Evolutionary conservation across 2,888 invertebrate genomes (phyloP), one percentile per base, ranked within the genome.

Genomic region (Harpagoxenus sublaevis): DNA sequence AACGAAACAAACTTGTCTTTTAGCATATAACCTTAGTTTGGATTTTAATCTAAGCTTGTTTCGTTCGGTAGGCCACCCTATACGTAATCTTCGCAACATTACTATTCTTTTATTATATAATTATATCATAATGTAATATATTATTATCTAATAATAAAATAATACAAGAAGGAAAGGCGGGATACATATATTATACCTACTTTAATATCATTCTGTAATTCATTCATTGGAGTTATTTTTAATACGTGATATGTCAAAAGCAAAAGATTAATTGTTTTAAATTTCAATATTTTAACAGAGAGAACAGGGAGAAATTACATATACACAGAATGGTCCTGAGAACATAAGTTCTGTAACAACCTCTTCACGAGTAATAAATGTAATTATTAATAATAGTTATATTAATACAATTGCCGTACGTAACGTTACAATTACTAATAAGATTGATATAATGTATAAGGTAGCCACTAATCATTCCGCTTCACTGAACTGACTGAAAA

Each of bases 401-500:
- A 62, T 51, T 75, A 78, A 53, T 42, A 53, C 28, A 31, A 66
- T n/a, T 31, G 42, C 5, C 55, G 4, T 57, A 48, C 55, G 4
- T 57, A 48, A 57, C 9, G 15, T 42, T 31, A 39, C 62, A 71
- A 60, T 77, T 55, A 42, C 53, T 66, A 45, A 45, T 42, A 15
- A 6, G 57, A 23, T 15, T 23, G 60, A 57, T 79, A 48, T 55
- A 12, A 57, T 15, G 18, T 1, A 12, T 55, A 12, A 57, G n/a
- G 18, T 1, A 12, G 23, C 55, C 42, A 23, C n/a, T 18, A 15
- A 71, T 79, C 68, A 53, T 60, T 12, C 28, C n/a, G 10, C 35
- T 35, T 81, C 18, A 23, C 8, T 45, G 1, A 81, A 60, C 31
- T 45, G 60, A 60, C 57, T 70, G 57, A n/a, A 48, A 23, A 70